Evolutionary conservation across 2,113 vertebrate genomes (phyloP).

Genomic region (Charadrius vociferus): DNA sequence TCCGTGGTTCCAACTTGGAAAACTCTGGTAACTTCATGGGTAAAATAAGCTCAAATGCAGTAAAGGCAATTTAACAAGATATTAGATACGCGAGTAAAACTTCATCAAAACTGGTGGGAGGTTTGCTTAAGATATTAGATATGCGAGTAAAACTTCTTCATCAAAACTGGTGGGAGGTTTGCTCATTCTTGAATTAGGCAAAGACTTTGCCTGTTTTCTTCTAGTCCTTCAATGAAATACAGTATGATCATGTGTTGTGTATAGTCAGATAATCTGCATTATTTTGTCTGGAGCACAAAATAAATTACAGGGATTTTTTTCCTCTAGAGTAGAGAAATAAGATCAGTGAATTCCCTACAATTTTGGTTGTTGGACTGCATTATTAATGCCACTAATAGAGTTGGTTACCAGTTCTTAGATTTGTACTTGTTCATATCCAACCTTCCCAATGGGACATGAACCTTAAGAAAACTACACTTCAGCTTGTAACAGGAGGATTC

Average conservation of each 20-base stretch:
- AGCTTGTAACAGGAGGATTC: neutral
- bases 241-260: neutral
- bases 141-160: neutral
- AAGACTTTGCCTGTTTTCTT: neutral
- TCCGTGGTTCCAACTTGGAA: neutral
- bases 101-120: neutral
- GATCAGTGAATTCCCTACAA: neutral
- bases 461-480: neutral
- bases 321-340: neutral
- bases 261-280: neutral
- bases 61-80: neutral
- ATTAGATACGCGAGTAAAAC: neutral
- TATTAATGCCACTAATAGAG: neutral
- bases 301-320: neutral
- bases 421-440: neutral
- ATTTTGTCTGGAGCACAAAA: neutral
- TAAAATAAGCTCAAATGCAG: neutral
- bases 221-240: neutral
- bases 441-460: neutral
- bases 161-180: neutral
- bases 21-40: neutral
- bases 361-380: constrained; percentile 8
- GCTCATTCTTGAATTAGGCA: neutral
- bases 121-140: neutral
- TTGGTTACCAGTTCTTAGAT: neutral